phyloP scores from a whole-genome alignment of 1,140 invertebrate genomes.

The Artemia franciscana region DNA sequence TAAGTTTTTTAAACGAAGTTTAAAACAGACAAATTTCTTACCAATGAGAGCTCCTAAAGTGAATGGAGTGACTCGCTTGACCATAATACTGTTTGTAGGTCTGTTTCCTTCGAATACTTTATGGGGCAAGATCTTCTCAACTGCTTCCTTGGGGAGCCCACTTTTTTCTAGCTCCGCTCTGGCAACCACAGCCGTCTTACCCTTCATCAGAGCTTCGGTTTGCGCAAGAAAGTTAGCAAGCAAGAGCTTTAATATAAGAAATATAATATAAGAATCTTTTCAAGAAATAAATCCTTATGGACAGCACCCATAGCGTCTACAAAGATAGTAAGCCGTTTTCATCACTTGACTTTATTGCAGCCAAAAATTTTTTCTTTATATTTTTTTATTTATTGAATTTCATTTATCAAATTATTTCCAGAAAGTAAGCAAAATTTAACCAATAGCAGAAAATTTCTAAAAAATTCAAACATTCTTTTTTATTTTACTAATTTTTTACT shows the following conservation, averaged over 20 bases:
- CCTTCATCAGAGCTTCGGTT: constrained; percentile 88
- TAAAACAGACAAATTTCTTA: too few species aligned
- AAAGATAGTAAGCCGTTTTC: not conserved
- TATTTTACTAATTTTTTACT: too few species aligned
- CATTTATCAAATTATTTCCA: too few species aligned
- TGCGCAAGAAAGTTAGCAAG: constrained; percentile 95
- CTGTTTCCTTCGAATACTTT: constrained; percentile 93
- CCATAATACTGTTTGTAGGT: constrained; percentile 92
- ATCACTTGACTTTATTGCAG: too few species aligned
- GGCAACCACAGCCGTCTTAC: constrained; percentile 55
- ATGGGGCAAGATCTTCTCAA: constrained; percentile 67
- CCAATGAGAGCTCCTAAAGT: constrained; percentile 85
- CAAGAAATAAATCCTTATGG: constrained; percentile 1
- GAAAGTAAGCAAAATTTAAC: too few species aligned
- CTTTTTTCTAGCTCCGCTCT: constrained; percentile 43
- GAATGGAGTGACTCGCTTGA: constrained; percentile 79
- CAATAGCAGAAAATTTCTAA: too few species aligned
- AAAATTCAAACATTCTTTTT: too few species aligned
- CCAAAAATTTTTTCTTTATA: too few species aligned
- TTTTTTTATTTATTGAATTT: too few species aligned
- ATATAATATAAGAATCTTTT: not conserved
- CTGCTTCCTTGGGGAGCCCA: constrained; percentile 36
- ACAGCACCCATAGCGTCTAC: not conserved
- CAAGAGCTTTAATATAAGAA: constrained; percentile 50
- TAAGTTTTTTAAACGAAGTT: too few species aligned